phyloP scores from a whole-genome alignment of 2,113 vertebrate genomes.

The Dendropsophus ebraccatus region DNA sequence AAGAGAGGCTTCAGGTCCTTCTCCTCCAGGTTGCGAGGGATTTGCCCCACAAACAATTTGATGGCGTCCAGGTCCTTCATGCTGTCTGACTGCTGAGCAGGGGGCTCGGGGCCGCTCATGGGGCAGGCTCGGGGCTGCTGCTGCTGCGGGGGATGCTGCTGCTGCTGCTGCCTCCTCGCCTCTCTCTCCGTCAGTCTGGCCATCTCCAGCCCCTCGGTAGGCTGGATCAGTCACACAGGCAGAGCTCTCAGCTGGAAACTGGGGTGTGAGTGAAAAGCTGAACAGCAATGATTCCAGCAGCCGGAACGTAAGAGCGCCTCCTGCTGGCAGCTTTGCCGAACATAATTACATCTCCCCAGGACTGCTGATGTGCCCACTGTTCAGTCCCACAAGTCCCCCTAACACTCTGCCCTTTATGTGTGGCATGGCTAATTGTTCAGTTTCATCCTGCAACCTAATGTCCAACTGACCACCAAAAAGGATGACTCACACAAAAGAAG shows the following conservation, averaged over 20 bases:
- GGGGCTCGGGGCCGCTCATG: constrained; percentile 93
- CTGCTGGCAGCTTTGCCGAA: constrained; percentile 49
- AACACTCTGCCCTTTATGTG: too few species aligned
- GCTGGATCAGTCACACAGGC: constrained; percentile 79
- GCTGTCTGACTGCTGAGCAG: constrained; percentile 84
- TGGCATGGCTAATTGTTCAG: too few species aligned
- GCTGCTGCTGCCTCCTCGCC: constrained; percentile 85
- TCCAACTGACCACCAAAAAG: too few species aligned
- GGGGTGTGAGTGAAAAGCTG: constrained; percentile 17
- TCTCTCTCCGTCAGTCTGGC: constrained; percentile 93
- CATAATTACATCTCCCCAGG: background rate
- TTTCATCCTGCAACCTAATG: too few species aligned
- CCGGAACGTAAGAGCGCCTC: constrained; percentile 59
- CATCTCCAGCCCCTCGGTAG: constrained; percentile 87
- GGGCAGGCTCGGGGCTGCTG: constrained; percentile 86
- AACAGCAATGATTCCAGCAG: background rate
- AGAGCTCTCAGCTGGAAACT: constrained; percentile 80
- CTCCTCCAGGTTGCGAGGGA: constrained; percentile 95
- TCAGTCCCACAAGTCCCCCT: background rate
- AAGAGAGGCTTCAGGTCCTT: constrained; percentile 96
- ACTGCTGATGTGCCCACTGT: background rate
- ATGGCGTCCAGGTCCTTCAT: constrained; percentile 98
- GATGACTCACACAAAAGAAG: too few species aligned
- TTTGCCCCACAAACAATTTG: constrained; percentile 98
- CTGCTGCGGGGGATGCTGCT: constrained; percentile 77